These are phyloP conservation scores for Tragelaphus imberbis DNA, from an alignment of 2,113 vertebrate species.

Conservation along the genomic window DNA sequence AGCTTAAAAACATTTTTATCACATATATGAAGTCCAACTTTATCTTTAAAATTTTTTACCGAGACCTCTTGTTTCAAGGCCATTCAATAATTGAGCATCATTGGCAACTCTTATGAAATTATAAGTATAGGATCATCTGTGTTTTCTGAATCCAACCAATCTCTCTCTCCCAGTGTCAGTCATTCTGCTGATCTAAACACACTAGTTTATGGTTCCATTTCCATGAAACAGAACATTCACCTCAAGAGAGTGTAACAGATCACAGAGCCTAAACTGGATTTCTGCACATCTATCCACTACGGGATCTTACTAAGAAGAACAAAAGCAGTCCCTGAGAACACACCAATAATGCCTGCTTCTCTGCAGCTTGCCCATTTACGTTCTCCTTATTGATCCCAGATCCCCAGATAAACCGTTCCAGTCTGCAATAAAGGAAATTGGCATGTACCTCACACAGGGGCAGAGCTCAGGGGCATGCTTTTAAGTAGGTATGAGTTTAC, in stretches of 20 bases:
- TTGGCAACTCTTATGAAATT: not conserved
- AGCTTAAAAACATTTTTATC: not conserved
- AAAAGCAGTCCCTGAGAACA: too few relatives aligned
- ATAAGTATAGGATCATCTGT: not conserved
- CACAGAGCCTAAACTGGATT: not conserved
- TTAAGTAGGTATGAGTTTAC: not conserved
- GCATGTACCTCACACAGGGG: not conserved
- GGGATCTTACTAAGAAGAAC: not conserved
- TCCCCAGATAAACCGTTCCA: not conserved
- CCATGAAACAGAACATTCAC: not conserved
- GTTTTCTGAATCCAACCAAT: not conserved
- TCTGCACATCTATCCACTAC: not conserved
- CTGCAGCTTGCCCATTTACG: not conserved
- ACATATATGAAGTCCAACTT: not conserved
- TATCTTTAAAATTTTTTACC: not conserved
- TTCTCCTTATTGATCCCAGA: not conserved
- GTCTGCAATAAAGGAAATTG: not conserved
- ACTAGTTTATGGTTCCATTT: not conserved
- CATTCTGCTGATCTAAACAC: not conserved
- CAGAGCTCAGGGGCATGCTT: not conserved
- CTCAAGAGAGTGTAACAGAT: not conserved
- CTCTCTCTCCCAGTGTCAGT: not conserved
- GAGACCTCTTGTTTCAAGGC: not conserved
- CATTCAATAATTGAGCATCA: too few relatives aligned
- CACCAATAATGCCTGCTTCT: not conserved